Conservation (phyloP, 1,140 invertebrate genomes). For the Diprion similis region DNA sequence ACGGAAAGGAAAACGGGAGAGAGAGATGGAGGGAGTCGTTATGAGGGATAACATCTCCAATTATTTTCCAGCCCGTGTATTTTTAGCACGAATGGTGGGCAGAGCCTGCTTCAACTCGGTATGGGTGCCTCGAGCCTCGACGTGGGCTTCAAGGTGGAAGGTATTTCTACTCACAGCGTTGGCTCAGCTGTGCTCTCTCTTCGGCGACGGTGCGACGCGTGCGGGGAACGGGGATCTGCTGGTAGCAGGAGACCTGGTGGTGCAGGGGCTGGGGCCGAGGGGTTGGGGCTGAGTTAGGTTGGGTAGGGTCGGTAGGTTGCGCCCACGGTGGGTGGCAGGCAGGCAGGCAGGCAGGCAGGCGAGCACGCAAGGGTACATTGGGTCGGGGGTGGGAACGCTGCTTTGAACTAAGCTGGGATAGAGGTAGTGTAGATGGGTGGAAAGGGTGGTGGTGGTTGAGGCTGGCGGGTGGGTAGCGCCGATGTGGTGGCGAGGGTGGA, state of each 20-base stretch:
- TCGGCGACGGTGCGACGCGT: constrained; percentile 48
- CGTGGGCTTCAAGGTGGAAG: constrained; percentile 38
- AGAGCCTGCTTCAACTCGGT: constrained; percentile 22
- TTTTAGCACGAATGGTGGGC: constrained; percentile 4
- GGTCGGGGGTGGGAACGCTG: constrained; percentile 40
- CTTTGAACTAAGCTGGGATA: constrained; percentile 54
- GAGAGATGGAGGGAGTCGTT: constrained; percentile 26
- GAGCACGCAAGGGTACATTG: constrained; percentile 51
- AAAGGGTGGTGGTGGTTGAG: constrained; percentile 42
- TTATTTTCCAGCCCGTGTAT: constrained; percentile 30
- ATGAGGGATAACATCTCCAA: constrained; percentile 20
- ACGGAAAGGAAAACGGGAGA: constrained; percentile 18
- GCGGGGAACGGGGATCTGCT: constrained; percentile 22
- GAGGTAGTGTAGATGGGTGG: constrained; percentile 39
- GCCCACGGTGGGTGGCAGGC: constrained; percentile 22
- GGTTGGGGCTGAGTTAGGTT: constrained; percentile 28
- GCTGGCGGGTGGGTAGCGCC: constrained; percentile 28
- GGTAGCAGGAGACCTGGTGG: constrained; percentile 1
- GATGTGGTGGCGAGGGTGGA: constrained; percentile 38
- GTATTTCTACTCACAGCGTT: constrained; percentile 49
- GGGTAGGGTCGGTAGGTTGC: constrained; percentile 48
- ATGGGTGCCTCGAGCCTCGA: constrained; percentile 3
- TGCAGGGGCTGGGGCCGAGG: background rate
- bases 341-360: constrained; percentile 27
- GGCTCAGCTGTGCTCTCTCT: constrained; percentile 59